These are phyloP conservation scores for Heterocephalus glaber DNA, from an alignment of 2,113 vertebrate species.

Conservation along the genomic window DNA sequence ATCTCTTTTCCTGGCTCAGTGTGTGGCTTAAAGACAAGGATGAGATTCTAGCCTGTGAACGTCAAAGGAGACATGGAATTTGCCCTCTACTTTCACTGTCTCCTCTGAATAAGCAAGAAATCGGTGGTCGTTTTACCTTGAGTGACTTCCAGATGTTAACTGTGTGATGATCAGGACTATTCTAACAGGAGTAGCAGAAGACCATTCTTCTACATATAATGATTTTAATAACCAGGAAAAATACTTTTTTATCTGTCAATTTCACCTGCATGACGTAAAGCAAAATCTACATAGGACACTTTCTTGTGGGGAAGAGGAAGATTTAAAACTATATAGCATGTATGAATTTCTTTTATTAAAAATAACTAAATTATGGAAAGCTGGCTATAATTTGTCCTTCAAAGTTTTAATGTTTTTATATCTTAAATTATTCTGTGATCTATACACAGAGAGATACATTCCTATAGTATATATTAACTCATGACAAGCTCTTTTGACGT, in stretches of 20 bases:
- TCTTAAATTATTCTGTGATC: constrained; percentile 40
- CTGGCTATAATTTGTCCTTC: constrained; percentile 41
- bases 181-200: neutral
- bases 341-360: neutral
- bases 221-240: constrained; percentile 61
- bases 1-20: neutral
- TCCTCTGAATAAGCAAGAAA: constrained; percentile 49
- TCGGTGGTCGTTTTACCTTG: constrained; percentile 6
- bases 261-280: constrained; percentile 50
- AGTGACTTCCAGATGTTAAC: constrained; percentile 64
- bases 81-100: neutral
- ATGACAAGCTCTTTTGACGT: neutral
- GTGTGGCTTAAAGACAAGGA: neutral
- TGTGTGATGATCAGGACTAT: constrained; percentile 1
- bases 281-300: neutral
- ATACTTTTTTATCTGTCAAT: constrained; percentile 6
- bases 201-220: neutral
- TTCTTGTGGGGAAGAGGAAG: neutral
- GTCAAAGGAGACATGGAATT: neutral
- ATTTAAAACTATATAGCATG: neutral
- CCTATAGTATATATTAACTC: neutral
- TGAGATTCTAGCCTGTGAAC: neutral
- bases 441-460: neutral
- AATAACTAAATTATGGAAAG: neutral
- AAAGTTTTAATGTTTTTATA: neutral